Evolutionary conservation across 2,113 vertebrate genomes (phyloP).

Genomic region (Epinephelus lanceolatus): DNA sequence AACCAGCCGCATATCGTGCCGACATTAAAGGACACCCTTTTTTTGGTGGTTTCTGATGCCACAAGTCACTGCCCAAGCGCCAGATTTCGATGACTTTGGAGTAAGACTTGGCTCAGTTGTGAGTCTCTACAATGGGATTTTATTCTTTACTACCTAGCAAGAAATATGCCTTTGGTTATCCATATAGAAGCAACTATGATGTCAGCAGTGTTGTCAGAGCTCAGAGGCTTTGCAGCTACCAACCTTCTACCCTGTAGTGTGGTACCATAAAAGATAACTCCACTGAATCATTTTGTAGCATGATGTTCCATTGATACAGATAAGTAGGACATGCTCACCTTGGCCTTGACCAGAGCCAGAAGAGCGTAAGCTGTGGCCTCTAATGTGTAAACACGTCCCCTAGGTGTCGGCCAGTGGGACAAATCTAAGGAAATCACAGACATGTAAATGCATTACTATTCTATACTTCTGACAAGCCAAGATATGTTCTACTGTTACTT

Average conservation of each 20-base stretch:
- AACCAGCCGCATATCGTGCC: no score
- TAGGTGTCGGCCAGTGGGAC: conserved; percentile 82
- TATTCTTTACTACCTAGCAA: no score
- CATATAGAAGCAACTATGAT: no score
- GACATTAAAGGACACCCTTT: no score
- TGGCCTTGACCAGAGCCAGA: conserved; percentile 84
- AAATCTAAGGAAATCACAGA: conserved; percentile 65
- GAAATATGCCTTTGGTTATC: no score
- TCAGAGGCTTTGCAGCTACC: no score
- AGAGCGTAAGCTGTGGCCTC: conserved; percentile 93
- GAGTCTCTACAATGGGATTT: no score
- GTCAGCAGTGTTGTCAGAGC: background rate
- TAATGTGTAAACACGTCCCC: conserved; percentile 79
- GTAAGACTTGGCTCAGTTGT: no score
- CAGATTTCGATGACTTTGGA: no score
- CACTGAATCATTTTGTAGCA: background rate
- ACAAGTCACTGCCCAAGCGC: no score
- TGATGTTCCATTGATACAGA: background rate
- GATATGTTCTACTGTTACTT: background rate
- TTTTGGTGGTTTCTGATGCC: no score
- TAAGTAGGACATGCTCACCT: conserved; percentile 47
- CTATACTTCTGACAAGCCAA: background rate
- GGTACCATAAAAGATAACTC: background rate
- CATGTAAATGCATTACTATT: background rate
- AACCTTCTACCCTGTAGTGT: no score